Base-by-base conservation (phyloP, 2,888 invertebrate genomes). In the Drosophila falleni region DNA sequence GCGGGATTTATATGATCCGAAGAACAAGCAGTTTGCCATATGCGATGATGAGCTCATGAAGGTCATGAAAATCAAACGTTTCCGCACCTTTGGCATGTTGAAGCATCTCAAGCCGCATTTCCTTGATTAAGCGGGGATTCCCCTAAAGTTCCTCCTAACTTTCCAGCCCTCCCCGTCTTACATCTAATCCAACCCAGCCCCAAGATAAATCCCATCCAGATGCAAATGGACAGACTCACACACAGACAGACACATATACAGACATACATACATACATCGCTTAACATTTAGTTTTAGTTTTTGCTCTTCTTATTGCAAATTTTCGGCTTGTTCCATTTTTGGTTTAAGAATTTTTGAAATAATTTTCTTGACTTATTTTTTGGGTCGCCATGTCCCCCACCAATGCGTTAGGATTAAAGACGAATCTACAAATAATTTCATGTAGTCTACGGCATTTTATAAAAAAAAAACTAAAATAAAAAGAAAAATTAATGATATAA, bases 81-180 rank as follows among this genome's bases (percentile, higher is more conserved):
- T 99, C 94, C 96, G 97, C 86, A 97, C 97, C 61, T 98, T 98
- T 90, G 98, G 98, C 74, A 98, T 98, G 98, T 97, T 98, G 96
- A 98, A 98, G 93, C 97, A 97, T 93, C 94, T 99, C 85, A 98
- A 98, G 93, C 95, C 95, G 74, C 98, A 98, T 93, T 98, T 98
- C 85, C 85, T 92, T 47, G 89, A 92, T 54, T 92, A 92, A 80
- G 63, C 19, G 15, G 39, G 11, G n/a, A 1, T 8, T 6, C 3
- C 11, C 42, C 19, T n/a, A 2, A 23, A 15, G 15, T 16, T 13
- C 29, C 10, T n/a, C 33, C 3, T 13, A 5, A n/a, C 39, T 35
- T 19, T 60, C 58, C 59, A 41, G 26, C 53, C 26, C 2, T 1
- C 1, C 31, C 19, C 54, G 10, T 9, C 13, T 39, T 26, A 19